phyloP scores from a whole-genome alignment of 2,113 vertebrate genomes.

The Cyphomyrus discorhynchus region DNA sequence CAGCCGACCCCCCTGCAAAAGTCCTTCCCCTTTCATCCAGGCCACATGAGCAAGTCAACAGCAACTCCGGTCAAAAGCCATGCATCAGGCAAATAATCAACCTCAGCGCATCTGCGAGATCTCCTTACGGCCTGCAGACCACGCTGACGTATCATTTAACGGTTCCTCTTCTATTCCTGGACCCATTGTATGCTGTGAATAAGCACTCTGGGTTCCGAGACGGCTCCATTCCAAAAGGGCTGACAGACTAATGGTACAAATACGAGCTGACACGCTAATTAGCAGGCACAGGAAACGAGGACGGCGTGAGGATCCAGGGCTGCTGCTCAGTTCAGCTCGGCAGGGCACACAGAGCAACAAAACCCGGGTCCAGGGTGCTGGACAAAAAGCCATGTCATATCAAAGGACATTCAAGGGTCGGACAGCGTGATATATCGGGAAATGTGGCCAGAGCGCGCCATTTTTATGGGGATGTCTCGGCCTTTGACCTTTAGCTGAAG shows the following conservation, averaged over 20 bases:
- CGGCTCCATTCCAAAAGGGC: neutral
- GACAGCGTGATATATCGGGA: neutral
- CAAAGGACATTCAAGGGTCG: slow-evolving; percentile 16
- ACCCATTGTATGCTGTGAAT: neutral
- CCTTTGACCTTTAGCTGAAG: neutral
- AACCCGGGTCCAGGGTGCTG: neutral
- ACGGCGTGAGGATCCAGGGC: neutral
- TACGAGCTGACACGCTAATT: neutral
- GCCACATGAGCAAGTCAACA: neutral
- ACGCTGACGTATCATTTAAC: neutral
- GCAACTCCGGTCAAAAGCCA: neutral
- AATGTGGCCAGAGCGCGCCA: neutral
- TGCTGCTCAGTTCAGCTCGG: neutral
- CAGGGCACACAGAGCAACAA: slow-evolving; percentile 31
- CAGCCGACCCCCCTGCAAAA: neutral
- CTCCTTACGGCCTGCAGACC: neutral
- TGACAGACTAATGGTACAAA: neutral
- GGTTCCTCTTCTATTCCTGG: neutral
- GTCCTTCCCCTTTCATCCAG: neutral
- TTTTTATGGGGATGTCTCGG: neutral
- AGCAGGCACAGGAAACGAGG: neutral
- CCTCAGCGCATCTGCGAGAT: neutral
- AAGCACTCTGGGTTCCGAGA: neutral
- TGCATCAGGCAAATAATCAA: neutral
- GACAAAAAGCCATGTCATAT: slow-evolving; percentile 28